Evolutionary conservation across 2,797 vertebrate species (phyloP).

Genomic region (Delichon dasypus): DNA sequence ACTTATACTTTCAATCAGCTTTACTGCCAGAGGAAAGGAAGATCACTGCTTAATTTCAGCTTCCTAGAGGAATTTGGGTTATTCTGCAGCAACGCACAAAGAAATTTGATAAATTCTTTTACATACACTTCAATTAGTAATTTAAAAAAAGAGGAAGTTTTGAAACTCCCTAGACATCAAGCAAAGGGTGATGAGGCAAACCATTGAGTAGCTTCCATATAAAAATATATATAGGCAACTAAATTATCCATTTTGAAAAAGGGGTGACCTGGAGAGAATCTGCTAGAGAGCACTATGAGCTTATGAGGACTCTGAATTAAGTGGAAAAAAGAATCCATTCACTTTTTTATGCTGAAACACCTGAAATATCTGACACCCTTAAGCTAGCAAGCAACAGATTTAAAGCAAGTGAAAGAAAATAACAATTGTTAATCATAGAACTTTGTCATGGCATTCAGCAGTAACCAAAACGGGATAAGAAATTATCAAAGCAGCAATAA

Average conservation of each 20-base stretch:
- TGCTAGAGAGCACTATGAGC: neutral
- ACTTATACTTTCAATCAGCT: neutral
- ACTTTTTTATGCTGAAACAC: neutral
- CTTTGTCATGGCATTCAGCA: neutral
- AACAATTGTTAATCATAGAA: neutral
- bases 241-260: neutral
- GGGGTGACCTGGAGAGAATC: neutral
- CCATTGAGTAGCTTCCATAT: neutral
- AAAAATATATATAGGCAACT: neutral
- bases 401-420: neutral
- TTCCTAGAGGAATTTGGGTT: neutral
- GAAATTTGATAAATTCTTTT: neutral
- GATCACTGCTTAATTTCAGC: neutral
- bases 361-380: neutral
- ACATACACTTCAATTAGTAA: neutral
- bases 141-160: neutral
- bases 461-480: neutral
- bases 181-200: neutral
- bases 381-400: neutral
- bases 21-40: neutral
- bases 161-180: neutral
- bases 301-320: neutral
- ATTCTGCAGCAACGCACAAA: neutral
- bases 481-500: neutral
- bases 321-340: neutral